Base-by-base conservation (phyloP, 1,140 invertebrate species). In the Atopsyche davidsoni region DNA sequence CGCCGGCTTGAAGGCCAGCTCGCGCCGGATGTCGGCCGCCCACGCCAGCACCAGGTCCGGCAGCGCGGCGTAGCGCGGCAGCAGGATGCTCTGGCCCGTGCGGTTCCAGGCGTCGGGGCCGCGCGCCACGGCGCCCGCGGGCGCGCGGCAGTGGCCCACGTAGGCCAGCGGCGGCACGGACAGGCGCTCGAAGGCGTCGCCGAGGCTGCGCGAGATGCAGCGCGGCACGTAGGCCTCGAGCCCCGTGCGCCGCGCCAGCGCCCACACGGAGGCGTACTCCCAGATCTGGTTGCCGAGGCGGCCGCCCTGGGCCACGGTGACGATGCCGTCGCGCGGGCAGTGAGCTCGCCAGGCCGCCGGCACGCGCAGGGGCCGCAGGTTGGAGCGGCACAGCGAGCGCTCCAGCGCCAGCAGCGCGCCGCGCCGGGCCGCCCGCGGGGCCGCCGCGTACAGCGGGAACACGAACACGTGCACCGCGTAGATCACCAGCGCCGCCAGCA, bases 221-320 rank as follows among this genome's bases (percentile, higher is more conserved):
- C 71, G 64, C 18, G 78, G 78, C 46, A 81, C 67, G 44, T 75
- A 79, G 1, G 79, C 73, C 53, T 79, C 77, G 2, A 81, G 62
- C 3, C 78, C 75, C 7, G 79, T 81, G 38, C 75, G 63, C 46
- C 75, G 44, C 56, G 61, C 75, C 58, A 68, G 63, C 0, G 79
- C 80, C 75, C 77, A 81, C 2, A 81, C 75, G 0, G 78, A 77
- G 0, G 76, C 79, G 51, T 81, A 82, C 49, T 81, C 78, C 74
- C 78, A 81, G 60, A 82, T 82, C 58, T 80, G 78, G 62, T 82
- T 82, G 31, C 80, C 83, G 41, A 83, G 57, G 44, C 79, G 62
- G 16, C 79, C 79, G 51, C 76, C 77, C 63, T 78, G 72, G 24
- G 70, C 67, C 22, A 73, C 72, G 1, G 77, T 79, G 7, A 80